Evolutionary conservation across 2,888 invertebrate species (phyloP), one percentile per base, ranked within the genome.

Genomic region (Limenitis camilla): DNA sequence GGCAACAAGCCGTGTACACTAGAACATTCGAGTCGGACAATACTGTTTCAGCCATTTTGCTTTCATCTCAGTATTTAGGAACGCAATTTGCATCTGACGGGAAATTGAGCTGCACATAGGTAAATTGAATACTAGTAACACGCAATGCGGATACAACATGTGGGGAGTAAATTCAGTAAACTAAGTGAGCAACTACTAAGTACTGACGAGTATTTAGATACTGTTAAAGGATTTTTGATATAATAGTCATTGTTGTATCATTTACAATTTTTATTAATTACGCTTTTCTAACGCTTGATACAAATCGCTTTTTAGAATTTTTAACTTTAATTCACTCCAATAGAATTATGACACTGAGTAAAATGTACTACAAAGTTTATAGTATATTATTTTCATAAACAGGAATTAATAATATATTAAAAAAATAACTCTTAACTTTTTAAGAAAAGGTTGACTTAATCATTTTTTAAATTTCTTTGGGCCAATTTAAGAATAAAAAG

Each of bases 71-170:
- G 38, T 19, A 40, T 49, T 43, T 43, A 44, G 35, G 33, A 51
- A 43, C 27, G 27, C 42, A 50, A 54, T 54, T 47, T 54, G 50
- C 50, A 42, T 50, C 44, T 53, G 46, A 47, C 47, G 40, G 46
- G 19, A 43, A 43, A 46, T 47, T 54, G 42, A 43, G 39, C 46
- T 42, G 47, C 40, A 44, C 50, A 40, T 38, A 41, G 44, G 44
- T 45, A 52, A 49, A 41, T 55, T 44, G 47, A 53, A 51, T 47
- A 30, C 31, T 47, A 32, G 35, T 36, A 44, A 44, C 45, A 45
- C 40, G 49, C 49, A 53, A 36, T 49, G 49, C 49, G 44, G 53
- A 53, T 39, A 40, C 39, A 35, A 51, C 44, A 51, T 44, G 40
- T 43, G 50, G 40, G 44, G 42, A 53, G 43, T 40, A 40, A 52